Conservation (phyloP, 2,888 invertebrate genomes). For the Auanema sp. region DNA sequence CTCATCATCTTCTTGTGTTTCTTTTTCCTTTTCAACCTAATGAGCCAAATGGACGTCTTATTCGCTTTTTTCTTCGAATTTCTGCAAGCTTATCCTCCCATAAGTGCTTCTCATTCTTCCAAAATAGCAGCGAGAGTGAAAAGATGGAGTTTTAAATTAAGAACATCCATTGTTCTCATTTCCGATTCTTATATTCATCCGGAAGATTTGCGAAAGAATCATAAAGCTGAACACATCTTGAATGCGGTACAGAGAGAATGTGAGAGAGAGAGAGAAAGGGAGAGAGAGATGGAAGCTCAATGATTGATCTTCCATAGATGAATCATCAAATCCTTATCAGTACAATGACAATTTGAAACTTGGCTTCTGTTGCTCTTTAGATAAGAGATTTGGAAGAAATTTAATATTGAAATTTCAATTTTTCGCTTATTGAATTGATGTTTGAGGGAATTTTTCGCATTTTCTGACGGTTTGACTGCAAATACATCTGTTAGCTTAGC, state of each 20-base stretch:
- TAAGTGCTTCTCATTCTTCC: no score
- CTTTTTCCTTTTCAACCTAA: conserved; percentile 19
- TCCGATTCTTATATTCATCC: conserved; percentile 1
- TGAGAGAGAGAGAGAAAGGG: no score
- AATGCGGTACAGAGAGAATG: no score
- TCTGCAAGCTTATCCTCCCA: no score
- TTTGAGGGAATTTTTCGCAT: neutral
- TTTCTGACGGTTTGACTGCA: neutral
- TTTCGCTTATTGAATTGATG: neutral
- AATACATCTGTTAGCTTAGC: no score
- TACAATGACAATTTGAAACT: neutral
- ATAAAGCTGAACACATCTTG: no score
- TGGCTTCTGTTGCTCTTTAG: neutral
- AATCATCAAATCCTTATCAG: neutral
- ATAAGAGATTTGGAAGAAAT: neutral
- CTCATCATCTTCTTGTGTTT: neutral
- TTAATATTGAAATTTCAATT: neutral
- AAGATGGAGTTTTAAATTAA: conserved; percentile 5
- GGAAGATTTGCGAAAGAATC: neutral
- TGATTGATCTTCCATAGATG: no score
- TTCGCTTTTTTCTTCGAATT: no score
- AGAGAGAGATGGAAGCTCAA: no score
- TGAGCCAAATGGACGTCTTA: conserved; percentile 12
- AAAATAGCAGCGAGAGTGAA: neutral
- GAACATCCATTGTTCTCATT: neutral